Evolutionary conservation across 2,797 vertebrate species (phyloP).

Genomic region (Pseudotriccus pelzelni): DNA sequence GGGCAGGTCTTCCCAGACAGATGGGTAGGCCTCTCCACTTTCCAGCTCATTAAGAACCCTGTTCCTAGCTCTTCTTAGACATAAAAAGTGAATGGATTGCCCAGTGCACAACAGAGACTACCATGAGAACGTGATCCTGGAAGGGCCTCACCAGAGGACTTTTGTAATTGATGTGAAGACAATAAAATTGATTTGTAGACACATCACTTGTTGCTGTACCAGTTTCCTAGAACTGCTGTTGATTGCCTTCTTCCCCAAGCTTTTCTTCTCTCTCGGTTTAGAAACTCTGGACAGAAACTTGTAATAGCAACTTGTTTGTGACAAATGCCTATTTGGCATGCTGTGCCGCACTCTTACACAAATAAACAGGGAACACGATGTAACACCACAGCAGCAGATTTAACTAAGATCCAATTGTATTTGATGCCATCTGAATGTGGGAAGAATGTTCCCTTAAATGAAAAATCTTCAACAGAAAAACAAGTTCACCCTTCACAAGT

Average conservation of each 20-base stretch:
- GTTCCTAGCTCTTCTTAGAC: not conserved
- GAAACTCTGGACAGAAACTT: not conserved
- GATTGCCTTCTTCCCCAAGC: not conserved
- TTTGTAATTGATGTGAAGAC: not conserved
- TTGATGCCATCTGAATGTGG: not conserved
- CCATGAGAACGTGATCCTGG: not conserved
- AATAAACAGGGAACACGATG: slow-evolving; percentile 26
- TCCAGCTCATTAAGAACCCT: not conserved
- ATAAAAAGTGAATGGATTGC: not conserved
- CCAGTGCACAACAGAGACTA: not conserved
- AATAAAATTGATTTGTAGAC: not conserved
- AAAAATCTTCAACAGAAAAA: slow-evolving; percentile 7
- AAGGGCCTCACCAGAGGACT: not conserved
- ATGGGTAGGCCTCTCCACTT: not conserved
- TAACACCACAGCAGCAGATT: not conserved
- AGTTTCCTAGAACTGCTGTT: not conserved
- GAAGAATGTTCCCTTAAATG: slow-evolving; percentile 24
- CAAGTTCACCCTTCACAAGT: slow-evolving; percentile 5
- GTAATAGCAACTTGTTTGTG: not conserved
- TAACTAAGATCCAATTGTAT: slow-evolving; percentile 31
- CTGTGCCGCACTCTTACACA: fast-evolving
- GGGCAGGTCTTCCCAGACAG: not conserved
- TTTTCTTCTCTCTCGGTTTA: not conserved
- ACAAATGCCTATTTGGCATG: not conserved
- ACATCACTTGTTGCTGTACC: not conserved